Conservation (phyloP, 1,140 invertebrate genomes). For the Dendrolimus kikuchii region DNA sequence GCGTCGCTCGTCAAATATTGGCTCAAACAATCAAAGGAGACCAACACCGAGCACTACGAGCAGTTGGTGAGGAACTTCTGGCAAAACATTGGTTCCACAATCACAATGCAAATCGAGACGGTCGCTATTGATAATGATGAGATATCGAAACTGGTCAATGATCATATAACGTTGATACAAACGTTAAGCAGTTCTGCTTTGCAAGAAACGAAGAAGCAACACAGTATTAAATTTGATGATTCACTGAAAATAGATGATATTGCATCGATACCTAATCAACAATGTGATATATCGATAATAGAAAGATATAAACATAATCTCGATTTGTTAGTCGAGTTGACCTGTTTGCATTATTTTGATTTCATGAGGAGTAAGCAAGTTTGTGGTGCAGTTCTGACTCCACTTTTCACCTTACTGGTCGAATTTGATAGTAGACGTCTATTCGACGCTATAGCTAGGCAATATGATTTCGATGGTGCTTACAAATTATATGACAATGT, state of each 20-base stretch:
- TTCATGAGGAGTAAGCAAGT: slow-evolving; percentile 22
- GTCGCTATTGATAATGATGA: slow-evolving; percentile 14
- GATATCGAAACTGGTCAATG: slow-evolving; percentile 20
- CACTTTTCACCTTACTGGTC: slow-evolving; percentile 24
- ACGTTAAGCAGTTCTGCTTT: slow-evolving; percentile 27
- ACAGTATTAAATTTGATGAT: slow-evolving; percentile 30
- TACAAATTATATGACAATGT: slow-evolving; percentile 31
- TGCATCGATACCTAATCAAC: not conserved
- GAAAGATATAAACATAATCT: slow-evolving; percentile 30
- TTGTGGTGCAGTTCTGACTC: slow-evolving; percentile 12
- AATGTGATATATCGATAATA: slow-evolving; percentile 6
- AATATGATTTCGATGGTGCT: slow-evolving; percentile 14
- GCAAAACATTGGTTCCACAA: slow-evolving; percentile 37
- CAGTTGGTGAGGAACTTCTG: slow-evolving; percentile 42
- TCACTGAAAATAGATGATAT: slow-evolving; percentile 7
- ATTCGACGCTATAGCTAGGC: slow-evolving; percentile 20
- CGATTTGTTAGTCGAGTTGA: slow-evolving; percentile 16
- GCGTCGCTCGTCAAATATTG: slow-evolving; percentile 32
- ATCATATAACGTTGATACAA: slow-evolving; percentile 31
- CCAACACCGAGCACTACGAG: slow-evolving; percentile 29
- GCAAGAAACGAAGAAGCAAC: slow-evolving; percentile 22
- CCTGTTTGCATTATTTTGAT: slow-evolving; percentile 27
- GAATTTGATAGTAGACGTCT: slow-evolving; percentile 27
- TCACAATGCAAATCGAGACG: slow-evolving; percentile 29
- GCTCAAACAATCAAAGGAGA: slow-evolving; percentile 32